Percentiles rank a stretch among this genome's conserved stretches.
Conservation (phyloP, 2,797 vertebrate genomes). For the Oreonectes daqikongensis region DNA sequence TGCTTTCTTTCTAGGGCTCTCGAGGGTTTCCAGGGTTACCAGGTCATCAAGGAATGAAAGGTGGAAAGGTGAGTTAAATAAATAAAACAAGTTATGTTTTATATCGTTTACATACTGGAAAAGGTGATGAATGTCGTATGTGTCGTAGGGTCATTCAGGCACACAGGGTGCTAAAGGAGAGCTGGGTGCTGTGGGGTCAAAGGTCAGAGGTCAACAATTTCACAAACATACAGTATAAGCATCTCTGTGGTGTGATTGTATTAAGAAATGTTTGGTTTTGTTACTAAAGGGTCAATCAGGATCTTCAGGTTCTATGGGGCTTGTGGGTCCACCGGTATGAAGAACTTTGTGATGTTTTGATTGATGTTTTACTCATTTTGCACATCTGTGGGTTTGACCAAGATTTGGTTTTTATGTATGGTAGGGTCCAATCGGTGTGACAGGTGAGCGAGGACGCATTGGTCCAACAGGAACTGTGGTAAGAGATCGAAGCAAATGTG, state of each 20-base stretch:
- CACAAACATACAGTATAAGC: neutral
- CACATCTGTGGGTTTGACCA: neutral
- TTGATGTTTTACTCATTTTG: neutral
- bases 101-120: neutral
- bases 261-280: conserved; percentile 26
- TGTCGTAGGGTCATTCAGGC: conserved; percentile 79
- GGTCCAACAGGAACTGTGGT: conserved; percentile 86
- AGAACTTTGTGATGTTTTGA: neutral
- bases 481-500: too few relatives aligned
- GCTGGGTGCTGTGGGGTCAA: conserved; percentile 80
- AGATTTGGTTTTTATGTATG: neutral
- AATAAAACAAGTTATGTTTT: too few relatives aligned
- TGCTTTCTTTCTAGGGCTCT: conserved; percentile 70
- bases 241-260: neutral
- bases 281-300: conserved; percentile 82
- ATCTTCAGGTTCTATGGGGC: conserved; percentile 84
- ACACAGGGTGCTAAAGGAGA: conserved; percentile 82
- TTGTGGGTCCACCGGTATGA: conserved; percentile 81
- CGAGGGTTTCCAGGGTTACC: conserved; percentile 95
- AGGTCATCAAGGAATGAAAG: conserved; percentile 90
- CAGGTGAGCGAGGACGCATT: conserved; percentile 88
- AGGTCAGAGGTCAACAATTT: conserved; percentile 65
- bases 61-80: conserved; percentile 83
- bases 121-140: neutral
- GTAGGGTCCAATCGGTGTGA: conserved; percentile 88